Evolutionary conservation across 1,140 invertebrate genomes (phyloP), one percentile per base, ranked within the genome.

Genomic region (Lepidurus packardi): DNA sequence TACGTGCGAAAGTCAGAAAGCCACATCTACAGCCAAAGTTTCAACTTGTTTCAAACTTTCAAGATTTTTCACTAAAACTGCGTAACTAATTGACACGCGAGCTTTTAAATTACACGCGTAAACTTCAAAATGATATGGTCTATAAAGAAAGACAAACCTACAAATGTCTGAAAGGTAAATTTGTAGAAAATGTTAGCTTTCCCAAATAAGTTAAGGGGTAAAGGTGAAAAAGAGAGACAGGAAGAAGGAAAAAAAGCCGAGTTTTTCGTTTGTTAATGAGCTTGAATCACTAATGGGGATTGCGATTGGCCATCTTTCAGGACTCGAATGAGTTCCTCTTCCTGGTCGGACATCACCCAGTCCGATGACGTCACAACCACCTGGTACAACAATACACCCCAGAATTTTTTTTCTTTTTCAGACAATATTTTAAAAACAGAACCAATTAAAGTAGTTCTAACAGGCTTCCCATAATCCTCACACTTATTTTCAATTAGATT

Each of bases 271-370:
- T 13, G 8, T 65, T 21, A 65, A 65, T 65, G 53, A 65, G 53
- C 53, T 65, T 65, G 53, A 8, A 65, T 65, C 53, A 65, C 53
- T 65, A 65, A 65, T 13, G 53, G 53, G 21, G 53, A 13, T 47
- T 73, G 8, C 10, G 76, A 77, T 77, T 34, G 82, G 81, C 85
- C 85, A 73, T 82, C 81, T 80, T 83, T 84, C 82, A 90, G 87
- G 81, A 91, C 87, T 82, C 90, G 90, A 82, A 93, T 88, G 76
- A 94, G 87, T 85, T 93, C 92, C 81, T 93, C 92, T 84, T 94
- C 92, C 86, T 92, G 91, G 85, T 93, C 91, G 44, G 92, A 93
- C 81, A 91, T 89, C 85, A 91, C 90, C 88, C 92, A 90, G 84
- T 93, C 91, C 75, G 82, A 80, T n/a, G 79, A 80, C 77, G 53